A percentile compares a stretch with the other conserved stretches of the same genome.
These are phyloP conservation scores for Leucophenga varia DNA, from an alignment of 1,140 invertebrate species.

Conservation along the genomic window DNA sequence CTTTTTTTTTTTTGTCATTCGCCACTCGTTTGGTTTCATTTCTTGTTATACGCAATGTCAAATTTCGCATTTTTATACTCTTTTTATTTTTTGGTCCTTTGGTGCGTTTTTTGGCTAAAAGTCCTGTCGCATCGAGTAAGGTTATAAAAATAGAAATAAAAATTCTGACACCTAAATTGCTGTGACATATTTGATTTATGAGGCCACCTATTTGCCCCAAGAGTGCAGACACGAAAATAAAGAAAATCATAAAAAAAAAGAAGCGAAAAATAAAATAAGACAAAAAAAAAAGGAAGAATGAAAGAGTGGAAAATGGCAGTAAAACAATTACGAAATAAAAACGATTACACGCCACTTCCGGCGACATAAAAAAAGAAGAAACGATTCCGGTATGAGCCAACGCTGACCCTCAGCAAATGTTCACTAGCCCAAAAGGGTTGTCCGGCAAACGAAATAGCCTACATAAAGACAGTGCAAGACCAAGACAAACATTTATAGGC, in stretches of 20 bases:
- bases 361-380: constrained; percentile 46
- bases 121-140: constrained; percentile 16
- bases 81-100: no score
- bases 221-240: constrained; percentile 32
- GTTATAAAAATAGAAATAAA: constrained; percentile 48
- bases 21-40: no score
- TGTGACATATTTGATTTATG: constrained; percentile 54
- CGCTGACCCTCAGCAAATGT: constrained; percentile 20
- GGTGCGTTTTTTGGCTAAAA: no score
- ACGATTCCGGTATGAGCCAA: neutral
- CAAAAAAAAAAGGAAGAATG: neutral
- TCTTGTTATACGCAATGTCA: no score
- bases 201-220: constrained; percentile 51
- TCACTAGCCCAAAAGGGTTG: constrained; percentile 35
- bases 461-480: constrained; percentile 2
- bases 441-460: constrained; percentile 9
- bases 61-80: no score
- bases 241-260: constrained; percentile 10
- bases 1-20: no score
- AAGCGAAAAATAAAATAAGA: neutral
- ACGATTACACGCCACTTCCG: constrained; percentile 53
- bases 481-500: no score
- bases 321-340: constrained; percentile 55
- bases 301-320: constrained; percentile 38
- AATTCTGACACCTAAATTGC: constrained; percentile 53